A percentile compares a stretch with the other conserved stretches of the same genome.
Evolutionary conservation across 2,797 vertebrate species (phyloP).

Genomic region (Neosalanx taihuensis): DNA sequence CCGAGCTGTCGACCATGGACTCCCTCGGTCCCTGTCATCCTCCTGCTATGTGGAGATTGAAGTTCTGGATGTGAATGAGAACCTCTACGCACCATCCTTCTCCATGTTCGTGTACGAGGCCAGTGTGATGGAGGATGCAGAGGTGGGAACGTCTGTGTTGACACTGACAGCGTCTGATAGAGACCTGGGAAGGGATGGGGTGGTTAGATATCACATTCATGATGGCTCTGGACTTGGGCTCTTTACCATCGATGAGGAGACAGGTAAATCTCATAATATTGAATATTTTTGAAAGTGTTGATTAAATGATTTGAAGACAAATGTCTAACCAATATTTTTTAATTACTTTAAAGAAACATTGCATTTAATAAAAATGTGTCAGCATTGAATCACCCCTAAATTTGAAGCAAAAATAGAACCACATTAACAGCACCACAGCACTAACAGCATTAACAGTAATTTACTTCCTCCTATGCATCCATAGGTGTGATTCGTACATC

Average conservation of each 20-base stretch:
- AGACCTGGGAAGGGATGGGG: constrained; percentile 85
- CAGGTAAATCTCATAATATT: constrained; percentile 72
- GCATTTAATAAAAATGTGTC: too few relatives aligned
- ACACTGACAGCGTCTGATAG: constrained; percentile 80
- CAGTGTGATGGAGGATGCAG: constrained; percentile 82
- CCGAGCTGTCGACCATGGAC: constrained; percentile 85
- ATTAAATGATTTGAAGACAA: background rate
- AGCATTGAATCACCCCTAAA: background rate
- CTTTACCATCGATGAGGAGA: constrained; percentile 87
- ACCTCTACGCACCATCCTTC: constrained; percentile 85
- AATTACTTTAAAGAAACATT: background rate
- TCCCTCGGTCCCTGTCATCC: constrained; percentile 83
- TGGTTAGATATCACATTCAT: constrained; percentile 85
- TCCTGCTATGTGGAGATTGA: constrained; percentile 88
- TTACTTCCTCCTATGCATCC: background rate
- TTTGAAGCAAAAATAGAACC: background rate
- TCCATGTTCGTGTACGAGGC: constrained; percentile 84
- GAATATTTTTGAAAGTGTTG: background rate
- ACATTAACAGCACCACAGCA: background rate
- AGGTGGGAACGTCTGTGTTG: constrained; percentile 79
- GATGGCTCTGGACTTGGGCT: constrained; percentile 85
- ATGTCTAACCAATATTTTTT: background rate
- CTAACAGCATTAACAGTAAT: constrained; percentile 7
- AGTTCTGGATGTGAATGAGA: constrained; percentile 92
- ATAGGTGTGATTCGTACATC: constrained; percentile 84